These are phyloP conservation scores for Mirza zaza DNA, from an alignment of 2,113 vertebrate species.

Conservation along the genomic window DNA sequence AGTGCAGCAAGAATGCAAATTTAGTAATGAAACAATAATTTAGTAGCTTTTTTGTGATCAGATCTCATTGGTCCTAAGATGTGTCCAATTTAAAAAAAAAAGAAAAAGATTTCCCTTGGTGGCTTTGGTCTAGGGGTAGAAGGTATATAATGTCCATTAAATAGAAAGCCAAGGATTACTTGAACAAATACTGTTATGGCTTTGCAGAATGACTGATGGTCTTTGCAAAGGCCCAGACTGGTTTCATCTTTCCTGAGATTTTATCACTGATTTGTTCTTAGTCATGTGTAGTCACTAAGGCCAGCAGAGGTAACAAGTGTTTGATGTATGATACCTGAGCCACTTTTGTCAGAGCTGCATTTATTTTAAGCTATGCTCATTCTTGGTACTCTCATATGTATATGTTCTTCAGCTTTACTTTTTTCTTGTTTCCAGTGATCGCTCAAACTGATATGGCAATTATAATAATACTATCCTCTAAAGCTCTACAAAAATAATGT, in stretches of 20 bases:
- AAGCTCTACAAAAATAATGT: constrained; percentile 82
- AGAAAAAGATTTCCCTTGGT: constrained; percentile 85
- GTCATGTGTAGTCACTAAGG: constrained; percentile 93
- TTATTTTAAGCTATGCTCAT: constrained; percentile 87
- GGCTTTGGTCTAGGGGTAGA: constrained; percentile 82
- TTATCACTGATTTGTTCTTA: constrained; percentile 96
- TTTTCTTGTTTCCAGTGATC: constrained; percentile 82
- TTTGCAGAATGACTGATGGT: constrained; percentile 92
- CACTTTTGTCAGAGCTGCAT: constrained; percentile 92
- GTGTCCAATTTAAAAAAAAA: constrained; percentile 80
- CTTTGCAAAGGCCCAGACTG: constrained; percentile 93
- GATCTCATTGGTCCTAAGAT: constrained; percentile 86
- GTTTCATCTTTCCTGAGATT: constrained; percentile 97
- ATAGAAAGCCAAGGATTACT: constrained; percentile 93
- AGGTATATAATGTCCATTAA: constrained; percentile 92
- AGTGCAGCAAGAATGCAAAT: constrained; percentile 80
- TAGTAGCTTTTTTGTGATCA: constrained; percentile 86
- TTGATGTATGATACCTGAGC: constrained; percentile 94
- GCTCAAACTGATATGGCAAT: constrained; percentile 85
- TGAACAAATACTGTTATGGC: constrained; percentile 93
- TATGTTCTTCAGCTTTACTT: constrained; percentile 79
- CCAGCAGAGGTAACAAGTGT: constrained; percentile 94
- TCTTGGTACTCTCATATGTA: constrained; percentile 82
- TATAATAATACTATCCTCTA: constrained; percentile 79
- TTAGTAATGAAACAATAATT: constrained; percentile 81